Percentiles rank a stretch among this genome's conserved stretches.
phyloP scores from a whole-genome alignment of 2,113 vertebrate species.

The Gadus chalcogrammus region DNA sequence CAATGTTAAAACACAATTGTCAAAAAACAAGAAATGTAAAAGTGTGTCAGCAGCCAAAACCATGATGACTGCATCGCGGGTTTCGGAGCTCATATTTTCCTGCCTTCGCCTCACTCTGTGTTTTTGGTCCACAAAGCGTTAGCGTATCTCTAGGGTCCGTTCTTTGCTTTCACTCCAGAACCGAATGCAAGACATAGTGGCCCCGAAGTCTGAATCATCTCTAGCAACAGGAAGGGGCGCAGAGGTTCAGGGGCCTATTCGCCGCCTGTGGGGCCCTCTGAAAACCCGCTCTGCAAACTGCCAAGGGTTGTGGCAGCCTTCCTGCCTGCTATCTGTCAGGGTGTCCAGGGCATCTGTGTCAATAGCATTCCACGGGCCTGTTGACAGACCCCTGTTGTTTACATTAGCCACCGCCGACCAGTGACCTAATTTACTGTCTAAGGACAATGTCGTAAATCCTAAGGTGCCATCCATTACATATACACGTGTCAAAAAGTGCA shows the following conservation, averaged over 20 bases:
- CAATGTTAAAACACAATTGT: constrained; percentile 16
- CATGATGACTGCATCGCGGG: not conserved
- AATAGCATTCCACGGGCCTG: constrained; percentile 71
- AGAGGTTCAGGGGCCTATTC: constrained; percentile 48
- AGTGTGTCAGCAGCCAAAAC: not conserved
- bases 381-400: constrained; percentile 70
- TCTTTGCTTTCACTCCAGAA: constrained; percentile 17
- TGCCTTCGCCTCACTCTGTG: constrained; percentile 10
- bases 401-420: constrained; percentile 61
- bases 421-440: constrained; percentile 66
- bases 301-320: constrained; percentile 53
- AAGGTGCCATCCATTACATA: constrained; percentile 46
- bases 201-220: constrained; percentile 23
- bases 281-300: constrained; percentile 36
- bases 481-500: constrained; percentile 52
- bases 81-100: constrained; percentile 27
- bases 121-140: constrained; percentile 5
- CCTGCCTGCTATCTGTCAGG: constrained; percentile 61
- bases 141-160: not conserved
- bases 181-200: constrained; percentile 24
- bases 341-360: constrained; percentile 72
- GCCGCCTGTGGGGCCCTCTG: constrained; percentile 31
- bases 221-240: constrained; percentile 59
- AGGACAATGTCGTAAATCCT: constrained; percentile 67
- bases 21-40: not conserved